phyloP scores from a whole-genome alignment of 2,797 vertebrate species.

The Steatocranus sp. region DNA sequence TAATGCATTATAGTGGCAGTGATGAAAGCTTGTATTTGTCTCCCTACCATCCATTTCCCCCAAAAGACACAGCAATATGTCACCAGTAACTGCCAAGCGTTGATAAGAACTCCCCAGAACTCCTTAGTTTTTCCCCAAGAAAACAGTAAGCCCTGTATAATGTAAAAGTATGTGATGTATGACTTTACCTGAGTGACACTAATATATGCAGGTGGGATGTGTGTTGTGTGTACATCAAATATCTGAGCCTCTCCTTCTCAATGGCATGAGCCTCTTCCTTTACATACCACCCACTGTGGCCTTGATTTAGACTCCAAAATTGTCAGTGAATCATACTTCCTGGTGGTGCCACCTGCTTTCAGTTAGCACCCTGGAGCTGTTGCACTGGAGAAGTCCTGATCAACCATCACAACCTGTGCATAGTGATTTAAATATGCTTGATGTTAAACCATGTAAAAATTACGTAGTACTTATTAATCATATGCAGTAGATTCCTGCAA shows the following conservation, averaged over 20 bases:
- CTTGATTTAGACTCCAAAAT: conserved; percentile 50
- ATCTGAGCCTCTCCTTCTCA: not conserved
- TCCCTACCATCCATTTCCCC: conserved; percentile 40
- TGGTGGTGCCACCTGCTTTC: conserved; percentile 25
- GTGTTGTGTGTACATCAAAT: conserved; percentile 17
- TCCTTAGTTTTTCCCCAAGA: not conserved
- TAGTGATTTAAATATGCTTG: not conserved
- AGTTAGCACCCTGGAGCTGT: not conserved
- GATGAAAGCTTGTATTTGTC: conserved; percentile 51
- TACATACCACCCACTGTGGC: conserved; percentile 25
- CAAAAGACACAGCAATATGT: conserved; percentile 50
- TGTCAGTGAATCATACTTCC: conserved; percentile 54
- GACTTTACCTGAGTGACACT: conserved; percentile 30
- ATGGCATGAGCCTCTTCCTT: not conserved
- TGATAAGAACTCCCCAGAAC: conserved; percentile 49
- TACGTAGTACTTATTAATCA: not conserved
- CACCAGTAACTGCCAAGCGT: conserved; percentile 38
- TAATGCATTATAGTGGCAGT: conserved; percentile 52
- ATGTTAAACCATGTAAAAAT: not conserved
- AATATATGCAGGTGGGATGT: conserved; percentile 28
- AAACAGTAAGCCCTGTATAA: conserved; percentile 1
- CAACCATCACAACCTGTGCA: conserved; percentile 29
- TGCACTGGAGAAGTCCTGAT: conserved; percentile 4
- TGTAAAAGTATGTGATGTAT: conserved; percentile 6
- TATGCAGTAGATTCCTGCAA: not conserved